Evolutionary conservation across 2,797 vertebrate species (phyloP).

Genomic region (Clamator glandarius): DNA sequence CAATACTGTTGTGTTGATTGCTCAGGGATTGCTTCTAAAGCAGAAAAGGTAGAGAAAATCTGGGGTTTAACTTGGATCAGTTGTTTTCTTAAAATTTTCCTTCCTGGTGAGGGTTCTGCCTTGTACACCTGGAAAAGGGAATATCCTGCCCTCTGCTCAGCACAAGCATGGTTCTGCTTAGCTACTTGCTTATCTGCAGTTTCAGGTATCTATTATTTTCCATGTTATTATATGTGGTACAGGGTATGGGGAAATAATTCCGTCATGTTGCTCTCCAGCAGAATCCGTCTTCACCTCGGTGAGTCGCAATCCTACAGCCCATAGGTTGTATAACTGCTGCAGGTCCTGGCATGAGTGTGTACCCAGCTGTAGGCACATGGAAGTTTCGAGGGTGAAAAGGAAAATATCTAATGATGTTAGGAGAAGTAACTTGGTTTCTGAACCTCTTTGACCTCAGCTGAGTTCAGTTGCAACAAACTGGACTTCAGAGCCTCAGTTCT

Average conservation of each 20-base stretch:
- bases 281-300: fast-evolving
- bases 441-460: neutral
- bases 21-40: neutral
- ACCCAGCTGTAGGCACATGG: neutral
- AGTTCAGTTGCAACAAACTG: neutral
- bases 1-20: neutral
- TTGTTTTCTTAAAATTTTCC: neutral
- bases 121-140: neutral
- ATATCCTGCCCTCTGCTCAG: neutral
- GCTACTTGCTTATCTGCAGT: fast-evolving
- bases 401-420: neutral
- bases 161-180: neutral
- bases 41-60: neutral
- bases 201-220: neutral
- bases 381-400: neutral
- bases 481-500: neutral
- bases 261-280: neutral
- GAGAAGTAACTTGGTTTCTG: neutral
- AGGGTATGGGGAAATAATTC: neutral
- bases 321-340: neutral
- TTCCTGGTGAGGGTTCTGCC: neutral
- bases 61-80: neutral
- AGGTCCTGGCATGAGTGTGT: neutral
- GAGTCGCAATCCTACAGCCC: neutral
- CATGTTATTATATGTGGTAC: fast-evolving